Evolutionary conservation across 2,113 vertebrate species (phyloP).

Genomic region (Rhombomys opimus): DNA sequence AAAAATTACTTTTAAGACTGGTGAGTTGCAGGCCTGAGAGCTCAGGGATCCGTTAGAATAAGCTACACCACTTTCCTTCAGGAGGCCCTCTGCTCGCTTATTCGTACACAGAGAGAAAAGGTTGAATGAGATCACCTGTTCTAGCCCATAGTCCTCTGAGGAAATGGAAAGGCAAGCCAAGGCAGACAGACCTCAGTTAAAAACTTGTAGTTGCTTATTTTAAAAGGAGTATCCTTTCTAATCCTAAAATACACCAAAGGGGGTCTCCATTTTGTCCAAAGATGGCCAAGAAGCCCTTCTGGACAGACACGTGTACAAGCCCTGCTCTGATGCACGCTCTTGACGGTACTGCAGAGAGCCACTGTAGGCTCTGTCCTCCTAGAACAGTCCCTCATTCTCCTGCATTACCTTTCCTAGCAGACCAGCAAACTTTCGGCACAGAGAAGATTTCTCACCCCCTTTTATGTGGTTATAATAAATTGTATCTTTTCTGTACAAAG

Average conservation of each 20-base stretch:
- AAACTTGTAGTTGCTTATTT: not conserved
- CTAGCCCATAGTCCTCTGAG: constrained; percentile 7
- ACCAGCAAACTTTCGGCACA: constrained; percentile 27
- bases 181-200: not conserved
- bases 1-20: not conserved
- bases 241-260: not conserved
- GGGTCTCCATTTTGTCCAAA: not conserved
- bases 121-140: not conserved
- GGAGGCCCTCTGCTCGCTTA: not conserved
- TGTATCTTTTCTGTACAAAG: not conserved
- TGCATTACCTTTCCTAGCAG: not conserved
- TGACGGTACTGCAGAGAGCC: not conserved
- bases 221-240: constrained; percentile 11
- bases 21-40: not conserved
- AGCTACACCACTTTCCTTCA: not conserved
- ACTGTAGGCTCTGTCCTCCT: not conserved
- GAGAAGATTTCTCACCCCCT: constrained; percentile 14
- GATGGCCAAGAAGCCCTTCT: not conserved
- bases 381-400: not conserved
- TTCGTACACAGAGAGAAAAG: constrained; percentile 26
- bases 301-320: not conserved
- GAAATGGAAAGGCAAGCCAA: constrained; percentile 33
- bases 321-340: not conserved
- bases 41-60: not conserved
- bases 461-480: not conserved